Percentiles rank a stretch among this genome's conserved stretches.
These are phyloP conservation scores for Ibycter americanus DNA, from an alignment of 2,797 vertebrate species.

Conservation along the genomic window DNA sequence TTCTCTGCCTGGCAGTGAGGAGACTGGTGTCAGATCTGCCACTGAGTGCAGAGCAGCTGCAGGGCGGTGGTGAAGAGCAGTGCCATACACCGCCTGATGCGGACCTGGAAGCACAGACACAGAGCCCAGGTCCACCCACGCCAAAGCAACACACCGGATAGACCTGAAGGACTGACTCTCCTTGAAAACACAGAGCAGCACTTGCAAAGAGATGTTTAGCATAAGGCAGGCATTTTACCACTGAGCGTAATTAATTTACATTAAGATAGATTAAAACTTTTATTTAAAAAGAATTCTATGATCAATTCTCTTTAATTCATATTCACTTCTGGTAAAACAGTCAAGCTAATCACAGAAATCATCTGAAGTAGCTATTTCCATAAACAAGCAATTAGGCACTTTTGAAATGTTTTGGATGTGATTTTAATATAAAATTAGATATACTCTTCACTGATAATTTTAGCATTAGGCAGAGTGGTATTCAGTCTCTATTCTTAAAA, in stretches of 20 bases:
- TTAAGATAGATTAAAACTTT: background rate
- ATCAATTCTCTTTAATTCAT: slow-evolving; percentile 31
- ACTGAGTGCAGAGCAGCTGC: background rate
- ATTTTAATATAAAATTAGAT: slow-evolving; percentile 24
- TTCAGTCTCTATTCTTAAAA: background rate
- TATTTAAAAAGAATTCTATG: slow-evolving; percentile 8
- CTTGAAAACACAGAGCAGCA: background rate
- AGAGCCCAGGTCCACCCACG: background rate
- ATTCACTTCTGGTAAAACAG: slow-evolving; percentile 1
- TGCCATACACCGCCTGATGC: fast-evolving
- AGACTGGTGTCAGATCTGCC: background rate
- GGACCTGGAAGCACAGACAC: background rate
- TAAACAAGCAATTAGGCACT: slow-evolving; percentile 32
- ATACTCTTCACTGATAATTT: background rate
- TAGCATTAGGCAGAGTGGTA: background rate
- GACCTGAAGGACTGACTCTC: background rate
- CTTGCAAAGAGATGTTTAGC: background rate
- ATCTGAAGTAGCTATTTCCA: slow-evolving; percentile 39
- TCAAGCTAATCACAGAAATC: slow-evolving; percentile 25
- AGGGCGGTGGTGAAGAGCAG: background rate
- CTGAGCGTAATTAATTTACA: background rate
- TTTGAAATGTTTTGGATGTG: slow-evolving; percentile 6
- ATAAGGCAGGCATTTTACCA: background rate
- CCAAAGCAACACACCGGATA: background rate
- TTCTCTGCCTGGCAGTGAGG: background rate